phyloP scores from a whole-genome alignment of 1,140 invertebrate species.

The Brachionus manjavacas region DNA sequence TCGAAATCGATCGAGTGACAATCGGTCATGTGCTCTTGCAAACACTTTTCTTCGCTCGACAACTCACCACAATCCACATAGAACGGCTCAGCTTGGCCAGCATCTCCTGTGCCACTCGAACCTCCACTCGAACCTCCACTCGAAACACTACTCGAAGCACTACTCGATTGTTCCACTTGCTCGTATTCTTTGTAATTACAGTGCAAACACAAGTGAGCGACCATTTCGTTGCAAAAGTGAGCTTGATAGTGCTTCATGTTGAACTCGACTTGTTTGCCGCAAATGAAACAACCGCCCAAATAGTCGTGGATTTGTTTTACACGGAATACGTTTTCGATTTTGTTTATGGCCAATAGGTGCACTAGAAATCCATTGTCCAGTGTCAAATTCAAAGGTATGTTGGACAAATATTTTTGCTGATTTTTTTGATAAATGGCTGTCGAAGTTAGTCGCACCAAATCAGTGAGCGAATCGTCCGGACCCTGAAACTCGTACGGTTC shows the following conservation, averaged over 20 bases:
- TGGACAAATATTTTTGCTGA: conserved; percentile 23
- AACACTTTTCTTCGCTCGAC: not conserved
- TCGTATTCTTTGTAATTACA: conserved; percentile 36
- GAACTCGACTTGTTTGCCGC: conserved; percentile 37
- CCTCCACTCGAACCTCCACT: too few species aligned
- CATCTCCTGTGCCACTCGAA: too few species aligned
- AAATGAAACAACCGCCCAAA: conserved; percentile 27
- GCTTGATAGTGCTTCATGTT: conserved; percentile 41
- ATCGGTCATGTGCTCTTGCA: conserved; percentile 21
- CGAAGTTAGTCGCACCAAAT: not conserved
- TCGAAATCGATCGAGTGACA: conserved; percentile 38
- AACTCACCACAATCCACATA: not conserved
- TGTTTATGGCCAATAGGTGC: conserved; percentile 30
- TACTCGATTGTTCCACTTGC: too few species aligned
- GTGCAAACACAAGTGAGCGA: conserved; percentile 1
- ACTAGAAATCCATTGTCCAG: conserved; percentile 22
- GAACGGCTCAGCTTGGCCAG: not conserved
- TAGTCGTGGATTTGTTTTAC: conserved; percentile 41
- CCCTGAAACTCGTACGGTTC: not conserved
- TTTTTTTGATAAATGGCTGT: conserved; percentile 11
- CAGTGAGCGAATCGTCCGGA: not conserved
- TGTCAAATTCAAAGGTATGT: not conserved
- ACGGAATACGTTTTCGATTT: conserved; percentile 41
- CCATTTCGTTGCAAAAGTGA: conserved; percentile 23
- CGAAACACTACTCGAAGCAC: too few species aligned